Evolutionary conservation across 2,888 invertebrate genomes (phyloP).

Genomic region (Mongoloraphidia duomilia): DNA sequence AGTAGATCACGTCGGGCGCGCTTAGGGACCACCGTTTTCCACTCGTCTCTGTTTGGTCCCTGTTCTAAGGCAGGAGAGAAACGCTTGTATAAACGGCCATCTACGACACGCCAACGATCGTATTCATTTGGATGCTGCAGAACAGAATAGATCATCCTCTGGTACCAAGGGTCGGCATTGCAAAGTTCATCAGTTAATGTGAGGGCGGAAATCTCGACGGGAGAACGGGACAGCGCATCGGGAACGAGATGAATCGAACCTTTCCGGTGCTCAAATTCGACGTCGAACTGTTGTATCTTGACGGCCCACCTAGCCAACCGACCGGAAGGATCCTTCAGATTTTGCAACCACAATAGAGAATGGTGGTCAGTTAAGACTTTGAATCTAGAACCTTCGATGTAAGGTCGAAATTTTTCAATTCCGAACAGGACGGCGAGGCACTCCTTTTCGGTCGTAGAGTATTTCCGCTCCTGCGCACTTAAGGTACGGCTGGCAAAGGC

Average conservation of each 20-base stretch:
- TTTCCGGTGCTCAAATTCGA: no score
- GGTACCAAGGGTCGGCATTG: slow-evolving; percentile 9
- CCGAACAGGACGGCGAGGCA: no score
- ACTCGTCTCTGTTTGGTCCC: slow-evolving; percentile 9
- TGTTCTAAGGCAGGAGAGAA: slow-evolving; percentile 5
- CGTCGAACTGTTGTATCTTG: no score
- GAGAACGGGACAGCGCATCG: no score
- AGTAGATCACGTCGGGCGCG: slow-evolving; percentile 9
- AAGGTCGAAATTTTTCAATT: no score
- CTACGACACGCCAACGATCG: slow-evolving; percentile 11
- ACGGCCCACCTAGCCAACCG: no score
- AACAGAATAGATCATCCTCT: slow-evolving; percentile 6
- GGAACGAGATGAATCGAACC: no score
- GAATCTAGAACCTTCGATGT: no score
- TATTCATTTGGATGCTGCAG: slow-evolving; percentile 4
- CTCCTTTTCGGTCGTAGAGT: slow-evolving; percentile 9
- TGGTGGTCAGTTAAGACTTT: no score
- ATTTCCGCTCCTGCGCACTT: slow-evolving; percentile 5
- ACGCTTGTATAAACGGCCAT: slow-evolving; percentile 8
- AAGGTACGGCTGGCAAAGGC: not conserved
- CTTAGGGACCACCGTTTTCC: slow-evolving; percentile 15
- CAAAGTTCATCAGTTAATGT: slow-evolving; percentile 1
- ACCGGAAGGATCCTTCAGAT: no score
- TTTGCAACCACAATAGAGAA: no score
- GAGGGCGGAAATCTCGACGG: slow-evolving; percentile 2